Conservation (phyloP, 2,888 invertebrate genomes). For the Drosophila emarginata region DNA sequence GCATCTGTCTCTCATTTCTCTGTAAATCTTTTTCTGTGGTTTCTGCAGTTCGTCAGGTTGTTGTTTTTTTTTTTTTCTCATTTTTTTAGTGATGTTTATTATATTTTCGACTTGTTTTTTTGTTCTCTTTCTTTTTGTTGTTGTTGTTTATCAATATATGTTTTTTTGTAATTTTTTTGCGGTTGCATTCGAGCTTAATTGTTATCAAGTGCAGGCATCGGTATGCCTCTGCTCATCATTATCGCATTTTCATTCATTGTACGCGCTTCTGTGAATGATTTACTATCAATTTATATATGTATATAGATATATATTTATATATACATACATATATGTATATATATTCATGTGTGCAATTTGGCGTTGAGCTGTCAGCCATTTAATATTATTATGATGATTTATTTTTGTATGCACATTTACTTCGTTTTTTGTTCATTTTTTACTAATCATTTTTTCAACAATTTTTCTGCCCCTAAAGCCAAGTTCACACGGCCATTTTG, state of each 20-base stretch:
- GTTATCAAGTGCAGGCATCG: slow-evolving; percentile 57
- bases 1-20: background rate
- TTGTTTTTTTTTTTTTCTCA: background rate
- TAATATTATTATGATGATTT: slow-evolving; percentile 6
- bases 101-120: background rate
- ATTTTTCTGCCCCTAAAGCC: background rate
- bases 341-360: slow-evolving; percentile 24
- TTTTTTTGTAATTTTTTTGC: slow-evolving; percentile 26
- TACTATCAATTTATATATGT: slow-evolving; percentile 56
- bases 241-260: slow-evolving; percentile 36
- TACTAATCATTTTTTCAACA: background rate
- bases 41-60: background rate
- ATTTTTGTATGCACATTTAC: background rate
- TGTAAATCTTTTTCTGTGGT: background rate
- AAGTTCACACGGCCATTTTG: background rate
- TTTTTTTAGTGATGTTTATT: no score
- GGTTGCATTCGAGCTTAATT: slow-evolving; percentile 56
- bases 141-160: slow-evolving; percentile 7
- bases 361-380: slow-evolving; percentile 1
- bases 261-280: slow-evolving; percentile 48
- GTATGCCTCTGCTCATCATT: slow-evolving; percentile 53
- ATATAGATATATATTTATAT: background rate
- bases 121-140: slow-evolving; percentile 19
- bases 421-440: background rate
- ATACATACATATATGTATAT: slow-evolving; percentile 18